Base-by-base conservation (phyloP, 2,113 vertebrate species). In the Pseudorhombus dupliciocellatus region DNA sequence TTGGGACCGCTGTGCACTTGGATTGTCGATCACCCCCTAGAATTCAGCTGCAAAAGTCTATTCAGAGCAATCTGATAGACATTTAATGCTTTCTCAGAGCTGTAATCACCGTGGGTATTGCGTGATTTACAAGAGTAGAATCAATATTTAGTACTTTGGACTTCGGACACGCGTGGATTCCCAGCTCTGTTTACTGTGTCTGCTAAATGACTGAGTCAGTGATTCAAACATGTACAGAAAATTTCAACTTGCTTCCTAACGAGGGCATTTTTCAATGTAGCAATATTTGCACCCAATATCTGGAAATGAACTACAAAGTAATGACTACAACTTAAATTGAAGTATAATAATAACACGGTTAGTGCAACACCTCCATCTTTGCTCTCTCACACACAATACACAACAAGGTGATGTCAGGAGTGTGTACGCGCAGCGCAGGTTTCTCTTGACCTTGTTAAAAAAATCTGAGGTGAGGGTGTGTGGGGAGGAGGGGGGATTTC, bases 61-160 rank as follows among this genome's bases (percentile, higher is more conserved):
- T 31, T 61, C 14, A n/a, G 18, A 65, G 28, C 26, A 14, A 12
- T 37, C 25, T 40, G 55, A 52, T 37, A 30, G 60, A 58, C 66
- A 53, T 70, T 51, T 65, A 53, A 31, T 31, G 58, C 46, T 31
- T 46, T 44, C 53, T 72, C 31, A 65, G 22, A 48, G 34, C 52
- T 20, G 5, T 55, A 65, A 26, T 37, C 7, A 15, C n/a, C n/a
- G 46, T 51, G 65, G 28, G 18, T 48, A 10, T 44, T 21, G 21
- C 54, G 34, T 57, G 52, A 37, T 73, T 69, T 51, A 46, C 51
- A 10, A 18, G 24, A 30, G 37, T 6, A 50, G 3, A 25, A 48
- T 73, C 58, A 71, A 48, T 71, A 77, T 55, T 72, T 65, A 66
- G 62, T 18, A 60, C 66, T 71, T 42, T 64, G 53, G 59, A 80